These are phyloP conservation scores for Chloropsis hardwickii DNA, from an alignment of 2,113 vertebrate genomes.

Conservation along the genomic window DNA sequence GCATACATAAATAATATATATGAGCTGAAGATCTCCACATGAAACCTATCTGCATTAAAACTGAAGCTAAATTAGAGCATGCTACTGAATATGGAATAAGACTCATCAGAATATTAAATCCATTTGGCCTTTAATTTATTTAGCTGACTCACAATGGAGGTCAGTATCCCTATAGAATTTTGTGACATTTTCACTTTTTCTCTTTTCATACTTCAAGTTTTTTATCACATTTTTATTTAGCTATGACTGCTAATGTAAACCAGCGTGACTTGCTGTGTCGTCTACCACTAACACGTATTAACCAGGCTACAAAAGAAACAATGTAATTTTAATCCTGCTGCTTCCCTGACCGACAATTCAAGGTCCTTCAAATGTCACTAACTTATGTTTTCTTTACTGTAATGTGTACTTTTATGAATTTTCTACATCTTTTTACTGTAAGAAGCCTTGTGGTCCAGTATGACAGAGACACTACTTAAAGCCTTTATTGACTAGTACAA, in stretches of 20 bases:
- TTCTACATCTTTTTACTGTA: not conserved
- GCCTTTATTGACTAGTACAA: not conserved
- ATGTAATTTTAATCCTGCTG: not conserved
- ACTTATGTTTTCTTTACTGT: not conserved
- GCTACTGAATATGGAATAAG: not conserved
- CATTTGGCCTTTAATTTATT: not conserved
- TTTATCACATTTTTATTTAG: not conserved
- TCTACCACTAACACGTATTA: not conserved
- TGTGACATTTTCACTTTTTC: not conserved
- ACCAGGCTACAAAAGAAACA: not conserved
- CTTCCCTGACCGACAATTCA: not conserved
- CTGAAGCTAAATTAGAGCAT: not conserved
- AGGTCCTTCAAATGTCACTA: not conserved
- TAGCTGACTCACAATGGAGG: not conserved
- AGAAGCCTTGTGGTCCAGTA: not conserved
- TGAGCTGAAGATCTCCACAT: not conserved
- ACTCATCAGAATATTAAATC: not conserved
- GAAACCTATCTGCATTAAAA: not conserved
- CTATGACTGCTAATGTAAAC: rapidly evolving
- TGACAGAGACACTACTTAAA: not conserved
- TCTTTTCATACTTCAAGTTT: not conserved
- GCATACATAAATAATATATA: not conserved
- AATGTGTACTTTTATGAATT: not conserved
- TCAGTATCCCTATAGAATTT: not conserved
- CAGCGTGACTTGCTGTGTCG: rapidly evolving